Conservation (phyloP, 2,113 vertebrate genomes). For the Leuciscus idus region DNA sequence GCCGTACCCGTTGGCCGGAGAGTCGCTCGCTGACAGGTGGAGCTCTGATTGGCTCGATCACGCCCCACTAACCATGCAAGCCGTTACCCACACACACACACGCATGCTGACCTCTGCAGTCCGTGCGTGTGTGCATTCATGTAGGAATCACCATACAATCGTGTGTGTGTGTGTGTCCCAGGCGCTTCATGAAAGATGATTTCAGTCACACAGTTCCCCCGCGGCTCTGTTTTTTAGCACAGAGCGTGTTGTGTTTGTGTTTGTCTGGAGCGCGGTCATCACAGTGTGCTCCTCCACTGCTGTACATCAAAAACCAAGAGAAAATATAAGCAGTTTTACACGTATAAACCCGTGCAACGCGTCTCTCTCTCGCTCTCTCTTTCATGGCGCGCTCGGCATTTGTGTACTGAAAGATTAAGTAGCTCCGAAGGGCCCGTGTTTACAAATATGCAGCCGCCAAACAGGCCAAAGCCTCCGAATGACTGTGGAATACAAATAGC, state of each 20-base stretch:
- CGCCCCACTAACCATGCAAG: slow-evolving; percentile 25
- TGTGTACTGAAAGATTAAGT: slow-evolving; percentile 58
- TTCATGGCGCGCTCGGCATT: neutral
- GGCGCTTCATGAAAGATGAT: neutral
- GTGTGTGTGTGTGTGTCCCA: too few relatives aligned
- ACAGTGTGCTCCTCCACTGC: neutral
- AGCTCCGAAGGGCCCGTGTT: slow-evolving; percentile 54
- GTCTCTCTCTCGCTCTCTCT: slow-evolving; percentile 21
- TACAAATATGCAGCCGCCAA: slow-evolving; percentile 55
- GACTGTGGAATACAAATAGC: slow-evolving; percentile 55
- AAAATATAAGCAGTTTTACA: slow-evolving; percentile 37
- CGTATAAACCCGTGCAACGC: neutral
- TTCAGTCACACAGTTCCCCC: slow-evolving; percentile 7
- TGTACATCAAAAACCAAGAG: slow-evolving; percentile 3
- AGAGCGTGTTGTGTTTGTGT: neutral
- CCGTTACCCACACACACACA: slow-evolving; percentile 28
- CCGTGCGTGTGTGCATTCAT: too few relatives aligned
- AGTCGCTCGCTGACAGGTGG: slow-evolving; percentile 47
- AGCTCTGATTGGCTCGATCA: slow-evolving; percentile 41
- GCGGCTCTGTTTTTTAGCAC: neutral
- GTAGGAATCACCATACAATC: too few relatives aligned
- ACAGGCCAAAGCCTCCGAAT: slow-evolving; percentile 49
- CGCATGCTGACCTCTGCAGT: neutral
- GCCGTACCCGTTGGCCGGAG: slow-evolving; percentile 20
- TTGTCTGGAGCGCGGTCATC: slow-evolving; percentile 20